phyloP scores from a whole-genome alignment of 2,797 vertebrate species.

The Molossus alvarezi region DNA sequence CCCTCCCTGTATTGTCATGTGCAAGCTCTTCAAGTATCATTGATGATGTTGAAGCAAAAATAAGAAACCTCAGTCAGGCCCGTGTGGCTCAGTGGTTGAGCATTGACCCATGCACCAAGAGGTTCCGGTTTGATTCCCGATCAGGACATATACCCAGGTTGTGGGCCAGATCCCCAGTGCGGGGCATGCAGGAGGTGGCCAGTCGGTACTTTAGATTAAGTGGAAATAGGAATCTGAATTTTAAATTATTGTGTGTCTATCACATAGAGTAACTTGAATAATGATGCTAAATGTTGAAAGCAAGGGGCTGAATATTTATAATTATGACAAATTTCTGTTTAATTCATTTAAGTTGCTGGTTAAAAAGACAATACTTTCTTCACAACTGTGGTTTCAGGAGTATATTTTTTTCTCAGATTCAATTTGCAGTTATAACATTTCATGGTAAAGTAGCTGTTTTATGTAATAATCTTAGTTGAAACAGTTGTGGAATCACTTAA shows the following conservation, averaged over 20 bases:
- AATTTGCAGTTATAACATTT: not conserved
- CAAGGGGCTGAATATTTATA: not conserved
- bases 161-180: too few relatives aligned
- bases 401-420: constrained; percentile 15
- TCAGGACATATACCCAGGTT: too few relatives aligned
- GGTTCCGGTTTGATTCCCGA: too few relatives aligned
- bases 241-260: not conserved
- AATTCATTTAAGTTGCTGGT: not conserved
- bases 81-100: too few relatives aligned
- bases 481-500: not conserved
- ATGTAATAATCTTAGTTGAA: not conserved
- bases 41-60: not conserved
- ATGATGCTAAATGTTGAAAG: not conserved
- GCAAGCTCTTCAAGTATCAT: not conserved
- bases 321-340: not conserved
- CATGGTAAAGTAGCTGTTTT: not conserved
- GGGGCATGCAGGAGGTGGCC: too few relatives aligned
- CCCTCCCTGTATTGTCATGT: not conserved
- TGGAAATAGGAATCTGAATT: not conserved
- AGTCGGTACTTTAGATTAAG: not conserved
- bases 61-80: not conserved
- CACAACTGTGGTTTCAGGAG: not conserved
- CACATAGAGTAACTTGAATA: not conserved
- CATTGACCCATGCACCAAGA: too few relatives aligned
- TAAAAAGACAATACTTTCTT: not conserved